Conservation (phyloP, 2,888 invertebrate species). For the Pseudanteris insignis region DNA sequence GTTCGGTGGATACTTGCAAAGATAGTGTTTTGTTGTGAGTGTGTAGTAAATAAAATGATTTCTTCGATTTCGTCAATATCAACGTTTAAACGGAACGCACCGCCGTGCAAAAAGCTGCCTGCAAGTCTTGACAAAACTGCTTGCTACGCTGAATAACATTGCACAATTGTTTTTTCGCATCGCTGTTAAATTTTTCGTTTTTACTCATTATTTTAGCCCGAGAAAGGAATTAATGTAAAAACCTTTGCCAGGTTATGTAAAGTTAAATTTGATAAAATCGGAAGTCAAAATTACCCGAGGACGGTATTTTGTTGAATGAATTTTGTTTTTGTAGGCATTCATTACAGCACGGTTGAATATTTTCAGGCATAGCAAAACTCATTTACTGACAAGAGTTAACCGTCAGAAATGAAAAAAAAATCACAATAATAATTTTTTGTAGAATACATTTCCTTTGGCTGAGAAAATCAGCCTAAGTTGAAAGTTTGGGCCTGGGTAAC, state of each 20-base stretch:
- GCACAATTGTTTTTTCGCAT: conserved; percentile 31
- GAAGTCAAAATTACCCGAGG: conserved; percentile 15
- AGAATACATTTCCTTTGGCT: no score
- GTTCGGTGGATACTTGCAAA: no score
- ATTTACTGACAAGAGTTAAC: no score
- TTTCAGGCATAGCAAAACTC: no score
- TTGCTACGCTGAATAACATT: conserved; percentile 35
- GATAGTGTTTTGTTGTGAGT: conserved; percentile 4
- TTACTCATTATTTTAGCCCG: conserved; percentile 20
- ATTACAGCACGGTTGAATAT: no score
- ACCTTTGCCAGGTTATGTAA: conserved; percentile 26
- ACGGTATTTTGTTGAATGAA: conserved; percentile 12
- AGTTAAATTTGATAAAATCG: conserved; percentile 27
- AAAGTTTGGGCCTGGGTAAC: conserved; percentile 1
- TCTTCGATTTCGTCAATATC: conserved; percentile 2
- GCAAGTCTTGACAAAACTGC: conserved; percentile 33
- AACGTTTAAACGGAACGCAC: conserved; percentile 5
- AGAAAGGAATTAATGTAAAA: conserved; percentile 33
- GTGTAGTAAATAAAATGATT: not conserved
- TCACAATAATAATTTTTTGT: no score
- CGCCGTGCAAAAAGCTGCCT: conserved; percentile 1
- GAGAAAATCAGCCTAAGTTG: no score
- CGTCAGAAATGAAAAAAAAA: no score
- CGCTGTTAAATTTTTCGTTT: conserved; percentile 27
- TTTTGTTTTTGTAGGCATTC: conserved; percentile 1